Evolutionary conservation across 1,140 invertebrate species (phyloP).

Genomic region (Coboldia fuscipes): DNA sequence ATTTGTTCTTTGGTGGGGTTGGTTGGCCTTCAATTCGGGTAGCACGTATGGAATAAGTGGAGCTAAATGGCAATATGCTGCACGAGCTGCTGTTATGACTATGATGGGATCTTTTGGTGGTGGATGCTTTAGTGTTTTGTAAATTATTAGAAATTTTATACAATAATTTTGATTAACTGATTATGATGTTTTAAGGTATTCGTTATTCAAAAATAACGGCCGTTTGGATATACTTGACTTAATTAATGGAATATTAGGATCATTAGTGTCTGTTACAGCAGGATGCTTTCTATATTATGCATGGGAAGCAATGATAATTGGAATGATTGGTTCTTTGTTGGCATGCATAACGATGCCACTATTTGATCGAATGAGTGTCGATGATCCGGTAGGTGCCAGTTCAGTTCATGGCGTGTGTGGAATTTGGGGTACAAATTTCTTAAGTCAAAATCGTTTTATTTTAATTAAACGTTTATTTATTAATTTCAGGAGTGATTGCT

Average conservation of each 20-base stretch:
- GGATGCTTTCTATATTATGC: conserved; percentile 71
- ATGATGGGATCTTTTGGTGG: conserved; percentile 78
- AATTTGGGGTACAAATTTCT: conserved; percentile 25
- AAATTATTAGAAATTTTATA: conserved; percentile 8
- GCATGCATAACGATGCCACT: conserved; percentile 45
- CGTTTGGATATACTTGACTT: conserved; percentile 62
- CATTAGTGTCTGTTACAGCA: conserved; percentile 74
- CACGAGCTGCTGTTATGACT: conserved; percentile 70
- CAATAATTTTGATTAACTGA: neutral
- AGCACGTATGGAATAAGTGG: conserved; percentile 54
- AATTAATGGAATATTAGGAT: conserved; percentile 74
- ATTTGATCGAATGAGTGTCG: conserved; percentile 53
- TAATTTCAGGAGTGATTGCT: conserved; percentile 50
- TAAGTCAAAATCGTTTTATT: neutral
- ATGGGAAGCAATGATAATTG: conserved; percentile 71
- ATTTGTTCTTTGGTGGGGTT: conserved; percentile 87
- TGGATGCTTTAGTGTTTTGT: conserved; percentile 48
- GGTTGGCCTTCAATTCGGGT: conserved; percentile 88
- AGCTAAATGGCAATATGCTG: conserved; percentile 53
- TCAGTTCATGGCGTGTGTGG: conserved; percentile 66
- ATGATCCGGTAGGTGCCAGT: conserved; percentile 80
- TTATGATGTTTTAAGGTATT: conserved; percentile 23
- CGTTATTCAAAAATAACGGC: conserved; percentile 42
- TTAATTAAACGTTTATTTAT: neutral
- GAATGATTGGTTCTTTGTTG: conserved; percentile 51